These are phyloP conservation scores for Diceros bicornis DNA, from an alignment of 2,797 vertebrate genomes.

Conservation along the genomic window DNA sequence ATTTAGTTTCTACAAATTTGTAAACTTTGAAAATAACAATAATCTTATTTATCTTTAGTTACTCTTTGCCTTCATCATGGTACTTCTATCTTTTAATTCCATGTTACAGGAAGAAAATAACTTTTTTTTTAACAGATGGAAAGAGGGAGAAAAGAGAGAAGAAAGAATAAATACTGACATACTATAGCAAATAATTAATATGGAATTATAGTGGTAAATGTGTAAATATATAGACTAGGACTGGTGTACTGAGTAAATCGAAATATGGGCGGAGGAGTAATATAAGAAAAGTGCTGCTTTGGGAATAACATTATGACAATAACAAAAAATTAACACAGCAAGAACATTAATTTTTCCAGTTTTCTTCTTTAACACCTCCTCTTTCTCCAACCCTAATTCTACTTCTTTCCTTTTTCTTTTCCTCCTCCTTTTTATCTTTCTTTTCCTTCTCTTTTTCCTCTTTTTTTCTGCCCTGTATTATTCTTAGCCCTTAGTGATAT, in stretches of 20 bases:
- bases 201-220: background rate
- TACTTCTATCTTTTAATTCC: background rate
- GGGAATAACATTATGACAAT: background rate
- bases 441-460: too few species aligned
- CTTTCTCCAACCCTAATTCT: background rate
- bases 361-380: background rate
- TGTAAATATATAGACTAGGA: background rate
- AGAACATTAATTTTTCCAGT: background rate
- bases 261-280: background rate
- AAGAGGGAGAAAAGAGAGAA: background rate
- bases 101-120: background rate
- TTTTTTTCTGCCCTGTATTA: background rate
- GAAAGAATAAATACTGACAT: background rate
- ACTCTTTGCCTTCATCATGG: background rate
- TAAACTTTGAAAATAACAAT: background rate
- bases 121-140: background rate
- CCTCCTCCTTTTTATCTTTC: background rate
- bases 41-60: background rate
- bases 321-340: background rate
- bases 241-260: background rate
- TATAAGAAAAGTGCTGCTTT: background rate
- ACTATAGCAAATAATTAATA: background rate
- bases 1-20: background rate
- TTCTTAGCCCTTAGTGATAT: background rate
- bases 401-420: background rate